Conservation (phyloP, 2,113 vertebrate species). For the Nycticebus coucang region DNA sequence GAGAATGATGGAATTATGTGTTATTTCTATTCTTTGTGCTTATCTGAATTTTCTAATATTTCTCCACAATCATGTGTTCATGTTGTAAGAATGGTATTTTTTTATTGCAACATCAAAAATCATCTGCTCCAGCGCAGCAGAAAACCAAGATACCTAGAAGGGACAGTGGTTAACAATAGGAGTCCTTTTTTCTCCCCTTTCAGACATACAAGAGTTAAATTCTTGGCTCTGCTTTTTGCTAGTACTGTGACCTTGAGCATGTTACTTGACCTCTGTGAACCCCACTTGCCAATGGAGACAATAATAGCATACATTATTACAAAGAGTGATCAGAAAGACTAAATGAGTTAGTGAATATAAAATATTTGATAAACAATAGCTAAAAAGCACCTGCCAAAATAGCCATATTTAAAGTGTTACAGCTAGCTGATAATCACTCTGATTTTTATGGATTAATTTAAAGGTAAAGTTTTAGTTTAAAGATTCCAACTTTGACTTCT, state of each 20-base stretch:
- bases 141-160: not conserved
- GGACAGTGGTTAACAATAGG: not conserved
- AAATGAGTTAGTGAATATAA: not conserved
- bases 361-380: not conserved
- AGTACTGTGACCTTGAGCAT: not conserved
- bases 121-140: not conserved
- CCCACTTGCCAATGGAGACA: not conserved
- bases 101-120: slow-evolving; percentile 35
- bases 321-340: not conserved
- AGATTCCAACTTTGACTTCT: slow-evolving; percentile 1
- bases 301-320: not conserved
- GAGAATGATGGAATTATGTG: not conserved
- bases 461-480: not conserved
- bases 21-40: not conserved
- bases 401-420: not conserved
- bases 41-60: slow-evolving; percentile 43
- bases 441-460: not conserved
- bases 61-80: not conserved
- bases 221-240: not conserved
- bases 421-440: not conserved
- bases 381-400: not conserved
- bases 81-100: slow-evolving; percentile 7
- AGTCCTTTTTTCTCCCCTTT: not conserved
- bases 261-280: not conserved
- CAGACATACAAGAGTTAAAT: not conserved